phyloP scores from a whole-genome alignment of 2,888 invertebrate species.

The Orthosia gracilis region DNA sequence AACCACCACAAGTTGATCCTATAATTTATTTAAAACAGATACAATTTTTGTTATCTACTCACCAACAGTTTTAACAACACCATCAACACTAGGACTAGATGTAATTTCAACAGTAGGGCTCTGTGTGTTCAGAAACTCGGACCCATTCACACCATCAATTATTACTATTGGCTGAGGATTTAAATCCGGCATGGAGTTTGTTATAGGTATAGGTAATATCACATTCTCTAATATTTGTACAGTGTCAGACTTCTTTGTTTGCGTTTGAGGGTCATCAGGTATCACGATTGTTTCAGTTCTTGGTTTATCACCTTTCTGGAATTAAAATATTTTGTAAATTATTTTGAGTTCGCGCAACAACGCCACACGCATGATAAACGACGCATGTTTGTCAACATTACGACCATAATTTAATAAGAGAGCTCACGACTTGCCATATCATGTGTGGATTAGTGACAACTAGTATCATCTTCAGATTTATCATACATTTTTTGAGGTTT shows the following conservation, averaged over 20 bases:
- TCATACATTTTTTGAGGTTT: neutral
- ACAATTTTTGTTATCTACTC: conserved; percentile 17
- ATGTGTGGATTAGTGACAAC: conserved; percentile 1
- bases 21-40: neutral
- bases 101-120: conserved; percentile 38
- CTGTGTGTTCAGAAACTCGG: conserved; percentile 9
- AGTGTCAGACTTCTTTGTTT: conserved; percentile 18
- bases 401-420: neutral
- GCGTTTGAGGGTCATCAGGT: conserved; percentile 23
- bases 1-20: no score
- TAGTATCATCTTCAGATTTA: conserved; percentile 1
- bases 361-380: neutral
- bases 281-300: conserved; percentile 32
- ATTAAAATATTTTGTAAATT: conserved; percentile 7
- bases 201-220: conserved; percentile 34
- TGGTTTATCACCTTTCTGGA: conserved; percentile 47
- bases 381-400: conserved; percentile 11
- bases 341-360: neutral
- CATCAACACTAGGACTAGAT: conserved; percentile 46
- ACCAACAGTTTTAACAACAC: conserved; percentile 58
- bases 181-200: conserved; percentile 65
- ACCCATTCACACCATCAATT: conserved; percentile 9
- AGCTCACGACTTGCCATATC: neutral
- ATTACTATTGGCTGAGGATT: conserved; percentile 59
- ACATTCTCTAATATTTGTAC: conserved; percentile 39